These are phyloP conservation scores for Rhopalosiphum padi DNA, from an alignment of 1,140 invertebrate genomes.

Conservation along the genomic window DNA sequence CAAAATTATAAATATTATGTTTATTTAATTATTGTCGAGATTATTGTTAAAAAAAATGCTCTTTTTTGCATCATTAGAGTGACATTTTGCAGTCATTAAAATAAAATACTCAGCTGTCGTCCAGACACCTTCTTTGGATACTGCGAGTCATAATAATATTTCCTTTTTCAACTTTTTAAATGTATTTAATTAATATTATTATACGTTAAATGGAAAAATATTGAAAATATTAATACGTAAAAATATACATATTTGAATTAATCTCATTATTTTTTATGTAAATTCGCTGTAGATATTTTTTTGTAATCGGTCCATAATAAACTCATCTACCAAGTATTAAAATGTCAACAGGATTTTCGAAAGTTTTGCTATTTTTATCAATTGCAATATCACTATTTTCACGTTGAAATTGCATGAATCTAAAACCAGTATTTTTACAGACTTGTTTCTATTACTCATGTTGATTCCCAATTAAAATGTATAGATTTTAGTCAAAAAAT, in stretches of 20 bases:
- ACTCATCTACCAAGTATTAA: not conserved
- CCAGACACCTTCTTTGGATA: not conserved
- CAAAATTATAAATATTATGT: not conserved
- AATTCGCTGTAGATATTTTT: not conserved
- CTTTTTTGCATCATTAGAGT: not conserved
- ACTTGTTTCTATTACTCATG: not conserved
- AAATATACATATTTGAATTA: not conserved
- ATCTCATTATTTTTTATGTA: not conserved
- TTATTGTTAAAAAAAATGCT: not conserved
- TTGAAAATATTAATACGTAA: not conserved
- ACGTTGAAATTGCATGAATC: not conserved
- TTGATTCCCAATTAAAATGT: not conserved
- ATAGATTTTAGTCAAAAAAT: not conserved
- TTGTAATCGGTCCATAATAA: not conserved
- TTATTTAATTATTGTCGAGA: not conserved
- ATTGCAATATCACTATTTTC: not conserved
- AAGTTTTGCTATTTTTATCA: not conserved
- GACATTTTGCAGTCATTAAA: not conserved
- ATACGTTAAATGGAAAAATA: not conserved
- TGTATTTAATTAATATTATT: not conserved
- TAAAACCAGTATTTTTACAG: not conserved
- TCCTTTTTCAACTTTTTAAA: not conserved
- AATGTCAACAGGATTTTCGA: constrained; percentile 35
- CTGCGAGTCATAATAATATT: not conserved
- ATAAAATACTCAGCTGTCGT: not conserved